These are phyloP conservation scores for Autographa gamma DNA, from an alignment of 2,888 invertebrate species.

Conservation along the genomic window DNA sequence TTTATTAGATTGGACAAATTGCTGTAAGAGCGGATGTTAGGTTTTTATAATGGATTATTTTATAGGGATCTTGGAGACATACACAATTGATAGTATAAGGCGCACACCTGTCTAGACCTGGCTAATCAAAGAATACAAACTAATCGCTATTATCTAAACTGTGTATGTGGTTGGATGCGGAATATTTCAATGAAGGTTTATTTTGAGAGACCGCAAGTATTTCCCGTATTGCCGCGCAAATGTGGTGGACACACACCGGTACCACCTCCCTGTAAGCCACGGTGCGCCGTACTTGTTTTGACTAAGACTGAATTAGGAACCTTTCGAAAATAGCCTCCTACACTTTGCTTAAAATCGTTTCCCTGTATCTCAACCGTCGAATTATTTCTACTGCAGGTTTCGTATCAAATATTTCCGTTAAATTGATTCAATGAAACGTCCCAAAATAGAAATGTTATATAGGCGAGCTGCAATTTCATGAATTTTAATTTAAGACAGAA, in stretches of 20 bases:
- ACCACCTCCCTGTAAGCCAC: conserved; percentile 21
- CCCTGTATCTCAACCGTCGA: neutral
- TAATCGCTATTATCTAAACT: conserved; percentile 15
- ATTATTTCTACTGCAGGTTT: neutral
- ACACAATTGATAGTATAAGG: neutral
- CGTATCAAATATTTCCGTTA: neutral
- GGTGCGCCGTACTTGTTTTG: conserved; percentile 28
- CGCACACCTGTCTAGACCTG: conserved; percentile 20
- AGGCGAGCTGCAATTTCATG: neutral
- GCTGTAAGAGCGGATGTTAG: neutral
- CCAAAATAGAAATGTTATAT: neutral
- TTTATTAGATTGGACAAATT: conserved; percentile 3
- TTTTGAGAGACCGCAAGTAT: conserved; percentile 56
- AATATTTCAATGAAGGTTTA: conserved; percentile 51
- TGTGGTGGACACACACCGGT: conserved; percentile 32
- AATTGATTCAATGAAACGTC: neutral
- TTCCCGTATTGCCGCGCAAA: conserved; percentile 45
- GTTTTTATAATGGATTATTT: neutral
- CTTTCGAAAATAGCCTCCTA: neutral
- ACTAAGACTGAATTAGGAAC: conserved; percentile 3
- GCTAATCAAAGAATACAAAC: neutral
- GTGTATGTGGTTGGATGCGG: conserved; percentile 22
- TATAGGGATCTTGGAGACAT: neutral
- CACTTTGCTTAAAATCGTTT: neutral
- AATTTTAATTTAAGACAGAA: neutral